Percentiles rank a stretch among this genome's conserved stretches.
Conservation (phyloP, 2,113 vertebrate species). For the Caranx melampygus region DNA sequence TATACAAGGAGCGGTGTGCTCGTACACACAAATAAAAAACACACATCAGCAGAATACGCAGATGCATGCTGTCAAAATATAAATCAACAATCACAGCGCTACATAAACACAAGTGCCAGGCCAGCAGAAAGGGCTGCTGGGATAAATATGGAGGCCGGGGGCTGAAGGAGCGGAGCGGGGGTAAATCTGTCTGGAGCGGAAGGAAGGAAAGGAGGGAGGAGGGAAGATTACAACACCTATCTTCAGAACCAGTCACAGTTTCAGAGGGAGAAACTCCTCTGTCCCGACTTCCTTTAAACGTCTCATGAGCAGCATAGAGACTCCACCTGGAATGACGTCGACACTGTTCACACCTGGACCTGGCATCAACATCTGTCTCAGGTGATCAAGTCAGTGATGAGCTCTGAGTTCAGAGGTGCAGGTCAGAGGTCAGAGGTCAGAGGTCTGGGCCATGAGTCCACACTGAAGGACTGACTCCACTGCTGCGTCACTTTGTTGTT, state of each 20-base stretch:
- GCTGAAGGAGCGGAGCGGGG: conserved; percentile 46
- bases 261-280: neutral
- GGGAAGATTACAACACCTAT: conserved; percentile 54
- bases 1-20: neutral
- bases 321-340: neutral
- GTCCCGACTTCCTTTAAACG: conserved; percentile 35
- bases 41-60: conserved; percentile 84
- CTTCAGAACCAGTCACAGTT: conserved; percentile 37
- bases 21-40: conserved; percentile 63
- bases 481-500: too few relatives aligned
- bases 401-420: too few relatives aligned
- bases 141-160: conserved; percentile 59
- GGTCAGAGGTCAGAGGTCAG: too few relatives aligned
- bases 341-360: too few relatives aligned
- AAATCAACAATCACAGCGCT: conserved; percentile 82
- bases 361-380: too few relatives aligned
- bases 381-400: too few relatives aligned
- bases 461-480: too few relatives aligned
- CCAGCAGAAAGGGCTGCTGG: conserved; percentile 80
- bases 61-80: conserved; percentile 84
- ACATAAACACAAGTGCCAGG: conserved; percentile 83
- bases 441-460: too few relatives aligned
- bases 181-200: conserved; percentile 62
- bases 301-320: conserved; percentile 5
- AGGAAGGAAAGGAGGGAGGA: conserved; percentile 6